Evolutionary conservation across 2,113 vertebrate genomes (phyloP).

Genomic region (Mormyrus lacerda): DNA sequence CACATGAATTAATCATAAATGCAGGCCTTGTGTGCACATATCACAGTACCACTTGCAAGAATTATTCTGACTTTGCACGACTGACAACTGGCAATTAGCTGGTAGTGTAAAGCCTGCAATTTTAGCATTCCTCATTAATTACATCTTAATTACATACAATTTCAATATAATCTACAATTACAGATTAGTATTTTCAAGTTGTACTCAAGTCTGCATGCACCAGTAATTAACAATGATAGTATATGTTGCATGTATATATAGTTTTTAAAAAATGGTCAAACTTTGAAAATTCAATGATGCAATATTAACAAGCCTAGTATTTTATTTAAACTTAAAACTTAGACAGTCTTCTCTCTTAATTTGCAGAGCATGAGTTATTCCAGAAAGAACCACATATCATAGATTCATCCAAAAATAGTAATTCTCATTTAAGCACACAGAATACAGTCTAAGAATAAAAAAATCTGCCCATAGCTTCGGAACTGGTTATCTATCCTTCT

Average conservation of each 20-base stretch:
- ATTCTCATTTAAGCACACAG: constrained; percentile 6
- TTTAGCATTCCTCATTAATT: neutral
- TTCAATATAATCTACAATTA: neutral
- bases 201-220: neutral
- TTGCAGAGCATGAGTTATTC: neutral
- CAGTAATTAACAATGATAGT: neutral
- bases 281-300: neutral
- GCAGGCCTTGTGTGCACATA: neutral
- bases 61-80: neutral
- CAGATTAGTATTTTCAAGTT: neutral
- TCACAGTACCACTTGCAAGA: neutral
- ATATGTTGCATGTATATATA: neutral
- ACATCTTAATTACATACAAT: neutral
- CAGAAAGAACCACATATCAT: neutral
- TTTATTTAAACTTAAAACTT: neutral
- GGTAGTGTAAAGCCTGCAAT: neutral
- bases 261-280: neutral
- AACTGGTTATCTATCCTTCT: neutral
- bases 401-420: constrained; percentile 2
- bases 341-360: neutral
- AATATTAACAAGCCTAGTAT: neutral
- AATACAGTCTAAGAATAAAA: neutral
- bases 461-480: neutral
- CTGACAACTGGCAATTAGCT: constrained; percentile 10
- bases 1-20: neutral